Evolutionary conservation across 2,888 invertebrate species (phyloP), one percentile per base, ranked within the genome.

Genomic region (Agonopterix alstromeriana): DNA sequence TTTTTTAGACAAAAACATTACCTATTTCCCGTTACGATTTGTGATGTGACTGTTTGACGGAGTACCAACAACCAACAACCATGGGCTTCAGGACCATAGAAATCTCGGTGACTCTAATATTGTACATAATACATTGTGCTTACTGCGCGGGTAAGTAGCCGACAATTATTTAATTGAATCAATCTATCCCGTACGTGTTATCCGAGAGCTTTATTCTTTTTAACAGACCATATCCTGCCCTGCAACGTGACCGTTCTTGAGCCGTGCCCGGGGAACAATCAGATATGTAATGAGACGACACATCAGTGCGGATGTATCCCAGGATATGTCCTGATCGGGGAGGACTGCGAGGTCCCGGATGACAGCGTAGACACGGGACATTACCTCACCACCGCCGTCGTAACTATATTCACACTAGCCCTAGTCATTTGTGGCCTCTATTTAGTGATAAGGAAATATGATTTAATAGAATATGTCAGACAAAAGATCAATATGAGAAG

Each of bases 131-230:
- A 53, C 79, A 78, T 56, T 75, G 70, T 67, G 71, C 73, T 56
- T 73, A 66, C 63, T 62, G 73, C 63, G 82, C 74, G 64, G 85
- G 88, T 88, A 79, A 85, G 86, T 80, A 74, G 61, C 42, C 62
- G 65, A 74, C 87, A 72, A 86, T 88, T 85, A 88, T 86, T 83
- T 87, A 88, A 88, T 88, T 87, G 86, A 88, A 78, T 80, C 85
- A 86, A 86, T 85, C 82, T 73, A 67, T 75, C 65, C 70, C 58
- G 70, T 66, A 65, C 70, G 69, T 73, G 70, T 75, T 74, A 77
- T 75, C 67, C 65, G 61, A 68, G 65, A 67, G 68, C 64, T 69
- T 71, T 73, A 79, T 82, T 83, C 75, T 82, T 83, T 86, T 84
- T 86, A 89, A 86, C 88, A 88, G 89, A 84, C 60, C 67, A 78